Conservation (phyloP, 2,888 invertebrate species). For the Campoletis raptor region DNA sequence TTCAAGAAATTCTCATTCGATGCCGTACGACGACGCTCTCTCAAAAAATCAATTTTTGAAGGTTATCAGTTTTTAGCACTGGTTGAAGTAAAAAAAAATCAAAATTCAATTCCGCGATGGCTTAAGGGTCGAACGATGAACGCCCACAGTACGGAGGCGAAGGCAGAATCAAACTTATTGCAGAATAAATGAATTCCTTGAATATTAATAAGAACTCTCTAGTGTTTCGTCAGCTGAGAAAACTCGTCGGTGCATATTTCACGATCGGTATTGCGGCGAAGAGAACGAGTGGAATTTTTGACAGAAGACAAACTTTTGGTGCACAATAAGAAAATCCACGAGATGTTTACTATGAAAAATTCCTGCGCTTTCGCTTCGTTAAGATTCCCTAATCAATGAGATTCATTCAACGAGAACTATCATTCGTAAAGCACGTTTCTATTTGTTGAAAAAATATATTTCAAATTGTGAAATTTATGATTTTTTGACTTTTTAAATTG, state of each 20-base stretch:
- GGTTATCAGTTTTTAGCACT: neutral
- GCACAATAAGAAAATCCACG: neutral
- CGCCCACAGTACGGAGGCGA: neutral
- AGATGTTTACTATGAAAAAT: neutral
- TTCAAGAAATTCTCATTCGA: neutral
- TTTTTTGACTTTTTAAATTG: neutral
- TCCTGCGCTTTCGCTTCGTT: neutral
- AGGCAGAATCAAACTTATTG: constrained; percentile 22
- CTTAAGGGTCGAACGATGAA: constrained; percentile 6
- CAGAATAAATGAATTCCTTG: constrained; percentile 51
- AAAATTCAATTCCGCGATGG: constrained; percentile 6
- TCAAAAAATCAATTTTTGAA: neutral
- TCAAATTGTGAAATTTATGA: neutral
- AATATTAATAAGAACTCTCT: constrained; percentile 42
- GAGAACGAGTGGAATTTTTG: constrained; percentile 3
- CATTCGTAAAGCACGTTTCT: neutral
- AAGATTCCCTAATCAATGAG: neutral
- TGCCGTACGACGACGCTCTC: neutral
- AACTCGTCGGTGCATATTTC: constrained; percentile 50
- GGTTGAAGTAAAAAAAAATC: constrained; percentile 5
- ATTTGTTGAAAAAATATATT: neutral
- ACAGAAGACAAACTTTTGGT: neutral
- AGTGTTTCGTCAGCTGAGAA: constrained; percentile 22
- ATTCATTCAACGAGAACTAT: neutral
- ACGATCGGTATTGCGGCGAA: neutral